These are phyloP conservation scores for Erythrocebus patas DNA, from an alignment of 2,113 vertebrate genomes.

Conservation along the genomic window DNA sequence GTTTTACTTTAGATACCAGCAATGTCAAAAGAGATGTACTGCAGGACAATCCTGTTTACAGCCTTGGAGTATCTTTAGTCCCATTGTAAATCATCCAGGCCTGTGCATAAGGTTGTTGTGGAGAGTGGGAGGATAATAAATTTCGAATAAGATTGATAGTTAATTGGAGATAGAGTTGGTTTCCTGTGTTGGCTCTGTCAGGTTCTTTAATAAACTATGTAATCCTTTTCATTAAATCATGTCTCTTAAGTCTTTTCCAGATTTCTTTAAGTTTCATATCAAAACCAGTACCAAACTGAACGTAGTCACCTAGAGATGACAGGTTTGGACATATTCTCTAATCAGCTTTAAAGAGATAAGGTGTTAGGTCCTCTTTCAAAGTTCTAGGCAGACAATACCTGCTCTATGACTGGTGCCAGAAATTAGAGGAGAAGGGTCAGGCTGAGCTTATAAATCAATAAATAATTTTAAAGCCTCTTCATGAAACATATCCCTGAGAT, in stretches of 20 bases:
- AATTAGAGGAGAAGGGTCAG: conserved; percentile 50
- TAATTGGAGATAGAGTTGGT: conserved; percentile 51
- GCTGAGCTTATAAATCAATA: conserved; percentile 66
- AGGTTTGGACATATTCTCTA: conserved; percentile 56
- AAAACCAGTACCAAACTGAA: conserved; percentile 51
- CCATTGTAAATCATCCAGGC: conserved; percentile 14
- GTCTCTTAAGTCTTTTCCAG: conserved; percentile 43
- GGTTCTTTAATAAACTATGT: conserved; percentile 58
- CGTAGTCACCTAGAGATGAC: conserved; percentile 7
- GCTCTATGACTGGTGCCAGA: conserved; percentile 61
- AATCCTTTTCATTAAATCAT: conserved; percentile 64
- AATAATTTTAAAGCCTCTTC: conserved; percentile 54
- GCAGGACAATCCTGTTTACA: conserved; percentile 27
- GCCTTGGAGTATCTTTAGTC: not conserved
- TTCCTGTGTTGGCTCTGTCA: conserved; percentile 54
- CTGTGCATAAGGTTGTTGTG: conserved; percentile 20
- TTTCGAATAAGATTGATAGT: conserved; percentile 56
- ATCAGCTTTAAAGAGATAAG: conserved; percentile 53
- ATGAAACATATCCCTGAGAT: conserved; percentile 46
- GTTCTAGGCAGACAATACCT: conserved; percentile 60
- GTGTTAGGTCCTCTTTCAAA: conserved; percentile 55
- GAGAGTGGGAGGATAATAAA: conserved; percentile 6
- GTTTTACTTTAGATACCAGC: conserved; percentile 49
- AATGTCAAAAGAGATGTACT: conserved; percentile 29
- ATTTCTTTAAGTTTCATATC: conserved; percentile 49